Percentiles rank a stretch among this genome's conserved stretches.
Conservation (phyloP, 2,113 vertebrate species). For the Phylloscopus whistleri region DNA sequence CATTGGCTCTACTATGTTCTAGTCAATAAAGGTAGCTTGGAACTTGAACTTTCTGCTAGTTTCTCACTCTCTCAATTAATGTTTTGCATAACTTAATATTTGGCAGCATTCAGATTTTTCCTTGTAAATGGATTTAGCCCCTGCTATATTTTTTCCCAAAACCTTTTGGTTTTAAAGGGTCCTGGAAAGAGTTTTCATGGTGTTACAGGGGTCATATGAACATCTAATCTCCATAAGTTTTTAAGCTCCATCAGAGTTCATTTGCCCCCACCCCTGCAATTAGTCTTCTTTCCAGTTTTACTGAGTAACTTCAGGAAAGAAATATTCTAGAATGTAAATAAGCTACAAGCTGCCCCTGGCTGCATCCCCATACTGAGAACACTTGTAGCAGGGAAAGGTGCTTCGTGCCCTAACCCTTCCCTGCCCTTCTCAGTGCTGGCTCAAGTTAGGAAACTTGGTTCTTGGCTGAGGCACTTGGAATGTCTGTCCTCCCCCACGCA, state of each 20-base stretch:
- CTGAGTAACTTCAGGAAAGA: not conserved
- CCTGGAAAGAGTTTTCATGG: slow-evolving; percentile 18
- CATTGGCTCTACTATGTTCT: not conserved
- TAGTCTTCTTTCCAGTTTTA: not conserved
- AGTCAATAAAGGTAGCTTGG: not conserved
- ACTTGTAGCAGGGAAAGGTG: too few species aligned
- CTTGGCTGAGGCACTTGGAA: not conserved
- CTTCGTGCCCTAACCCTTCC: not conserved
- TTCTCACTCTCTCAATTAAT: not conserved
- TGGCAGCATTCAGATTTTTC: not conserved
- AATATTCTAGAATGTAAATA: not conserved
- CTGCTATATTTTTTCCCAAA: not conserved
- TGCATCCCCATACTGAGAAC: not conserved
- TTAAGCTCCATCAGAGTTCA: slow-evolving; percentile 24
- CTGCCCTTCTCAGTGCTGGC: not conserved
- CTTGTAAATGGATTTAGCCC: not conserved
- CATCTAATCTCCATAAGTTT: slow-evolving; percentile 2
- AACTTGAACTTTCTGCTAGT: not conserved
- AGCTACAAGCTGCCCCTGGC: not conserved
- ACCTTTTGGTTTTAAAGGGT: slow-evolving; percentile 4
- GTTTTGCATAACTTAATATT: not conserved
- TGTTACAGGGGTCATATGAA: slow-evolving; percentile 10
- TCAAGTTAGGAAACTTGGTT: not conserved
- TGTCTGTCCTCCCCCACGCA: too few species aligned
- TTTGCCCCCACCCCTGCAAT: not conserved